Percentiles rank a stretch among this genome's conserved stretches.
These are phyloP conservation scores for Raphicerus campestris DNA, from an alignment of 2,113 vertebrate genomes.

Conservation along the genomic window DNA sequence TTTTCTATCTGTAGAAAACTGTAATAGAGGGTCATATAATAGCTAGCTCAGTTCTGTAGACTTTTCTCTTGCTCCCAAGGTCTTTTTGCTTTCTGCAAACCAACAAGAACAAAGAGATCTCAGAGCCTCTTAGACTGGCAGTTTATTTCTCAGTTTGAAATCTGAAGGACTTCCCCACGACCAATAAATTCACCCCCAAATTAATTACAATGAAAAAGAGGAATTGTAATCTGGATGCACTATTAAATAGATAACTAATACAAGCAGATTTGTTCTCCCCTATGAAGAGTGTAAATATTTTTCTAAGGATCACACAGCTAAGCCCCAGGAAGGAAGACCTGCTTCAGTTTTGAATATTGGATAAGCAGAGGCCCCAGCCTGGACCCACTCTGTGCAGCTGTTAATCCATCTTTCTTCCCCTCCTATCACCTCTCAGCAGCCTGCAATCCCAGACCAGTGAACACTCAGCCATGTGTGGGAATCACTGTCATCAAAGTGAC, in stretches of 20 bases:
- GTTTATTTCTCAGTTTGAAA: not conserved
- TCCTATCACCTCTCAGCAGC: not conserved
- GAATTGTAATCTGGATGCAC: not conserved
- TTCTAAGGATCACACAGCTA: not conserved
- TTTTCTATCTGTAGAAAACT: not conserved
- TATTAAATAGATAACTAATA: not conserved
- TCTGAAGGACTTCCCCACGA: not conserved
- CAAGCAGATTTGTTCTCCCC: not conserved
- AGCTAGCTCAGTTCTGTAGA: not conserved
- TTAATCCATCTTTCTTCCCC: not conserved
- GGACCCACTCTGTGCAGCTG: not conserved
- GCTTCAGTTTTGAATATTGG: not conserved
- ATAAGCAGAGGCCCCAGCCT: not conserved
- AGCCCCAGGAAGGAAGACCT: not conserved
- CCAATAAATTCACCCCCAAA: not conserved
- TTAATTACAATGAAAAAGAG: not conserved
- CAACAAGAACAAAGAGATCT: not conserved
- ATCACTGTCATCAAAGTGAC: not conserved
- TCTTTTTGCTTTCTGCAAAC: not conserved
- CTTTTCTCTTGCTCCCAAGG: not conserved
- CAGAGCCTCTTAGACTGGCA: not conserved
- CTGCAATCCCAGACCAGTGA: not conserved
- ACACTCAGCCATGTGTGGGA: not conserved
- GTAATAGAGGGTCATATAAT: not conserved
- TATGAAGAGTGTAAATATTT: not conserved